phyloP scores from a whole-genome alignment of 2,888 invertebrate genomes.

The Trissoscelio sp. region DNA sequence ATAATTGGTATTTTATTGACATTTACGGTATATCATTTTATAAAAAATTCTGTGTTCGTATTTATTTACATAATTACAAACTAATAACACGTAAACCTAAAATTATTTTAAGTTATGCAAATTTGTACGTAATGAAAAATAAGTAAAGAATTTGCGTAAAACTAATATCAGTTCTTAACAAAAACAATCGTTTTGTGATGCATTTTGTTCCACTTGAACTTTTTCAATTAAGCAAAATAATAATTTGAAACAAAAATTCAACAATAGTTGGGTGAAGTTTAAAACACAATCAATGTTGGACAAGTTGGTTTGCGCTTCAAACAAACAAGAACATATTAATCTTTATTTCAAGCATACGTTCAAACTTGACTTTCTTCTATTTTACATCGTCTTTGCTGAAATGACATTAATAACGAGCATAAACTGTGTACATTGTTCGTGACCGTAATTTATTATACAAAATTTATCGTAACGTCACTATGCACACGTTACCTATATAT shows the following conservation, averaged over 20 bases:
- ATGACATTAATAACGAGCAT: background rate
- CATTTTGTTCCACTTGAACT: constrained; percentile 8
- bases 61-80: too few species aligned
- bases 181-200: constrained; percentile 12
- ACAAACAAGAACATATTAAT: constrained; percentile 1
- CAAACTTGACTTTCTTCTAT: background rate
- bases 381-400: background rate
- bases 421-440: background rate
- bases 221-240: constrained; percentile 29
- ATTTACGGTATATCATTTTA: background rate
- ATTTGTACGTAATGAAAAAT: constrained; percentile 8
- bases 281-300: background rate
- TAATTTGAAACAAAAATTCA: constrained; percentile 10
- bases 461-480: constrained; percentile 15
- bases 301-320: background rate
- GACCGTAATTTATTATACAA: constrained; percentile 31
- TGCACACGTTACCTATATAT: constrained; percentile 13
- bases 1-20: background rate
- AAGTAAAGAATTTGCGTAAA: constrained; percentile 41
- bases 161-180: constrained; percentile 38
- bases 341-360: background rate
- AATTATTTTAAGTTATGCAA: constrained; percentile 34
- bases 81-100: background rate
- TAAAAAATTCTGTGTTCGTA: too few species aligned
- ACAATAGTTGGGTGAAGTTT: background rate